phyloP scores from a whole-genome alignment of 2,113 vertebrate species.

The Aepyceros melampus region DNA sequence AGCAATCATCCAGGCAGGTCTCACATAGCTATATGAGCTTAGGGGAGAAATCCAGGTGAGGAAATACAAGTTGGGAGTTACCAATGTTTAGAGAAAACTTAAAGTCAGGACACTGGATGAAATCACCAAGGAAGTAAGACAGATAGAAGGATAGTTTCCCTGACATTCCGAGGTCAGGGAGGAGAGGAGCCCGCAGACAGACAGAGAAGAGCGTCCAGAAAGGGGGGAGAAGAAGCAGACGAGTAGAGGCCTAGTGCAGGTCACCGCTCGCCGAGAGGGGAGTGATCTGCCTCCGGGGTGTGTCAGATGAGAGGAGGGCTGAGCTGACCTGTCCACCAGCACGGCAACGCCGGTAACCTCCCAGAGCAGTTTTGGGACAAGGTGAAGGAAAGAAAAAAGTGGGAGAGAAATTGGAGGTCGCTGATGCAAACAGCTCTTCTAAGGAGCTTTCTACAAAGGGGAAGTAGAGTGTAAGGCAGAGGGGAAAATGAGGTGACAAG shows the following conservation, averaged over 20 bases:
- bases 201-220: neutral
- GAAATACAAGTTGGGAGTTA: neutral
- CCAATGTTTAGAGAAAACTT: neutral
- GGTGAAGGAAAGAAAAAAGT: neutral
- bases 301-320: too few relatives aligned
- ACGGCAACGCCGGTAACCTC: neutral
- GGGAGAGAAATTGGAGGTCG: neutral
- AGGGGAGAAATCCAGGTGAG: neutral
- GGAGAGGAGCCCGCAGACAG: neutral
- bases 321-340: neutral
- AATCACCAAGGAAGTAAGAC: neutral
- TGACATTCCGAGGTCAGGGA: neutral
- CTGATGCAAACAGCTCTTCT: neutral
- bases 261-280: neutral
- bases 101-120: neutral
- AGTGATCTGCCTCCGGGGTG: neutral
- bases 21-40: neutral
- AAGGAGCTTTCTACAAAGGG: neutral
- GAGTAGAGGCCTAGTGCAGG: neutral
- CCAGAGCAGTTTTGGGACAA: neutral
- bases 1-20: neutral
- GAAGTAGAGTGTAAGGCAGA: neutral
- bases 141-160: neutral
- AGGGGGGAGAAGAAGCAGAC: too few relatives aligned
- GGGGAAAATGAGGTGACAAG: neutral